Evolutionary conservation across 1,140 invertebrate genomes (phyloP).

Genomic region (Drosophila ercepeae): DNA sequence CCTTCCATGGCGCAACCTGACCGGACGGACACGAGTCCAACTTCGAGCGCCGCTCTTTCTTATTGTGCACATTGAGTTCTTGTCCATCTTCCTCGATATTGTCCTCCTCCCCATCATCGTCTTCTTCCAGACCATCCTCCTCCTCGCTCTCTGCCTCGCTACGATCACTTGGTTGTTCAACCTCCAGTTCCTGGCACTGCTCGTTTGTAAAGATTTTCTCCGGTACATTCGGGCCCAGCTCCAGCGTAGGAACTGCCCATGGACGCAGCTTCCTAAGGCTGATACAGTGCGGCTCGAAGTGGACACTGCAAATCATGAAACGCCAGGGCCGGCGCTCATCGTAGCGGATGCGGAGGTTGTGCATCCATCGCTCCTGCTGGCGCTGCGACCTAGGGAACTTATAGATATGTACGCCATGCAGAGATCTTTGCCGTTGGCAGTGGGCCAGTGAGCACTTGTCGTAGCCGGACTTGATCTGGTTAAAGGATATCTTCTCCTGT

Average conservation of each 20-base stretch:
- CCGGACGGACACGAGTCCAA: conserved; percentile 28
- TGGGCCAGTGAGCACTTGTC: conserved; percentile 66
- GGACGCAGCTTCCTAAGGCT: conserved; percentile 53
- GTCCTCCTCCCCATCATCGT: conserved; percentile 31
- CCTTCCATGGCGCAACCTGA: conserved; percentile 53
- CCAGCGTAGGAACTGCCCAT: conserved; percentile 67
- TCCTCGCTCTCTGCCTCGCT: conserved; percentile 34
- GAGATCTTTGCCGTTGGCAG: conserved; percentile 60
- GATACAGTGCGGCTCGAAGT: conserved; percentile 64
- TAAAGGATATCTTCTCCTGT: conserved; percentile 34
- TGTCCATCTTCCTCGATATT: neutral
- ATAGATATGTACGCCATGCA: conserved; percentile 67
- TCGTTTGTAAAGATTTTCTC: conserved; percentile 50
- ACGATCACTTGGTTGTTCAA: conserved; percentile 7
- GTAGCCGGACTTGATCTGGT: conserved; percentile 65
- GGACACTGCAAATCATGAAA: conserved; percentile 70
- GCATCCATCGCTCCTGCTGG: conserved; percentile 67
- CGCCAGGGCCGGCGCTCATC: conserved; percentile 68
- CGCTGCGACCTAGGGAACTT: conserved; percentile 59
- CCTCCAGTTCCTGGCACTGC: conserved; percentile 43
- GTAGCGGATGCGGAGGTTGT: conserved; percentile 63
- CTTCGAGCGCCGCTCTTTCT: conserved; percentile 34
- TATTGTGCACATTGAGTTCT: conserved; percentile 8
- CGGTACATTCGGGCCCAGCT: conserved; percentile 66
- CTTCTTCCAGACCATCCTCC: conserved; percentile 36